Conservation (phyloP, 1,140 invertebrate genomes). For the Euglossa dilemma region DNA sequence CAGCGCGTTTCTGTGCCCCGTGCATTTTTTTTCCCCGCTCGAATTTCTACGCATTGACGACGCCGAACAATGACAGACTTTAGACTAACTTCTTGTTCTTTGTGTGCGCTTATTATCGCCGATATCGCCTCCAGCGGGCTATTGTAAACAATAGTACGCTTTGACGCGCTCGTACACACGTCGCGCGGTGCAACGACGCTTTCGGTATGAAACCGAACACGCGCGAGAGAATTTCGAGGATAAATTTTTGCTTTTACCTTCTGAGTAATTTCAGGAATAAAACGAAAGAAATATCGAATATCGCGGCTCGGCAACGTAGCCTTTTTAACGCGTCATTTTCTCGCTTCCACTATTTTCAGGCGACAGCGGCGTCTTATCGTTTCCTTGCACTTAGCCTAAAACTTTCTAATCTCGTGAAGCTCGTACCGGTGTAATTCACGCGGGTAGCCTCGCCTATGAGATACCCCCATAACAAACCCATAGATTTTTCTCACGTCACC, state of each 20-base stretch:
- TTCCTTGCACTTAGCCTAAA: not conserved
- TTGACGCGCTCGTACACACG: not conserved
- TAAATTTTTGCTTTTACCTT: not conserved
- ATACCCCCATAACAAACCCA: constrained; percentile 61
- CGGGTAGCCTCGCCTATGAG: not conserved
- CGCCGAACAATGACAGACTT: constrained; percentile 32
- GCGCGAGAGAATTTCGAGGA: too few species aligned
- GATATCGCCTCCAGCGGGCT: not conserved
- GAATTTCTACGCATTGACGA: constrained; percentile 38
- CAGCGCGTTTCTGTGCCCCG: constrained; percentile 44
- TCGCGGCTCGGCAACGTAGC: not conserved
- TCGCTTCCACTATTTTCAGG: not conserved
- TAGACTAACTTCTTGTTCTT: constrained; percentile 11
- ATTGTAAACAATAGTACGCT: constrained; percentile 14
- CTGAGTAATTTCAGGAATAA: too few species aligned
- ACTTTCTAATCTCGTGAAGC: constrained; percentile 28
- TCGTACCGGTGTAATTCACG: not conserved
- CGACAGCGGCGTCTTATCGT: not conserved
- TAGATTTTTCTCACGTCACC: constrained; percentile 68
- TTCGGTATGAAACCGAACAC: not conserved
- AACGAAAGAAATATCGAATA: too few species aligned
- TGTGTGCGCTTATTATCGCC: constrained; percentile 10
- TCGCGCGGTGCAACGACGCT: not conserved
- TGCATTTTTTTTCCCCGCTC: constrained; percentile 46
- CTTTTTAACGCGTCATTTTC: not conserved